Percentiles rank a stretch among this genome's conserved stretches.
These are phyloP conservation scores for Theretra japonica DNA, from an alignment of 2,888 invertebrate genomes.

Conservation along the genomic window DNA sequence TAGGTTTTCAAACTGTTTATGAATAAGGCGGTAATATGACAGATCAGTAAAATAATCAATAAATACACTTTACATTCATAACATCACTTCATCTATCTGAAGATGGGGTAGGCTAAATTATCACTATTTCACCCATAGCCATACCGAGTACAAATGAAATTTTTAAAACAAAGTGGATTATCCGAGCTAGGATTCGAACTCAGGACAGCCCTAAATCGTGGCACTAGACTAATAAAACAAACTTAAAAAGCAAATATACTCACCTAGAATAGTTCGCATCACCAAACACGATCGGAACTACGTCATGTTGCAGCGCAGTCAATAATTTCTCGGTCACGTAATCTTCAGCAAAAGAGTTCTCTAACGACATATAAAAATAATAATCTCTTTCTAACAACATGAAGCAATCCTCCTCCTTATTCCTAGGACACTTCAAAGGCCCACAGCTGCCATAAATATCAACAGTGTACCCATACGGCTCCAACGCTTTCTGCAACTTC, in stretches of 20 bases:
- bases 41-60: too few species aligned
- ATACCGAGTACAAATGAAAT: too few species aligned
- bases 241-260: conserved; percentile 29
- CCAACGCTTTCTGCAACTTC: conserved; percentile 55
- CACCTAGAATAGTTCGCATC: conserved; percentile 86
- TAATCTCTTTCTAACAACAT: conserved; percentile 82
- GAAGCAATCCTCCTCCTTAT: conserved; percentile 55
- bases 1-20: too few species aligned
- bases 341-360: conserved; percentile 88
- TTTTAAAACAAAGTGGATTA: too few species aligned
- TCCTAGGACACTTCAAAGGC: conserved; percentile 55
- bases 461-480: conserved; percentile 57
- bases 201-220: too few species aligned
- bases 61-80: too few species aligned
- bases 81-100: too few species aligned
- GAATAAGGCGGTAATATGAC: too few species aligned
- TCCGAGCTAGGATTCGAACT: too few species aligned
- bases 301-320: conserved; percentile 82
- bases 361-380: conserved; percentile 89
- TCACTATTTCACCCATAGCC: too few species aligned
- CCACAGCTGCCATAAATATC: conserved; percentile 85
- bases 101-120: too few species aligned
- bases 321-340: conserved; percentile 86
- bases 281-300: conserved; percentile 88
- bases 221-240: too few species aligned